Percentiles rank a stretch among this genome's conserved stretches.
phyloP scores from a whole-genome alignment of 2,113 vertebrate species.

The Pterocles burchelli region DNA sequence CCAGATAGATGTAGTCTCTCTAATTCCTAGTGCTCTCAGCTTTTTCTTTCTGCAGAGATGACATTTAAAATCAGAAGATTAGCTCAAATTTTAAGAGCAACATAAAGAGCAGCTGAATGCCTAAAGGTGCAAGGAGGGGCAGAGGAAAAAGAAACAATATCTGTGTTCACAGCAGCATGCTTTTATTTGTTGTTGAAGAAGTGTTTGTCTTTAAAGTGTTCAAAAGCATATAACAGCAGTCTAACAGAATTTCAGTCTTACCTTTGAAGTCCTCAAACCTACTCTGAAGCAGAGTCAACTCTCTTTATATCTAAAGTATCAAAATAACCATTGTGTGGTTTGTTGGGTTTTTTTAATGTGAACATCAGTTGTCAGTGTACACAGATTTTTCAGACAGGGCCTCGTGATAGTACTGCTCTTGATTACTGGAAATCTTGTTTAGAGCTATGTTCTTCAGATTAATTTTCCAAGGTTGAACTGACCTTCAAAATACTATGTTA shows the following conservation, averaged over 20 bases:
- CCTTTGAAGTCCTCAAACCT: not conserved
- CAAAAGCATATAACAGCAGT: not conserved
- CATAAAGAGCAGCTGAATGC: not conserved
- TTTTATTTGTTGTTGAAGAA: conserved; percentile 15
- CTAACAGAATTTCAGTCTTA: conserved; percentile 37
- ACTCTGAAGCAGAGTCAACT: conserved; percentile 21
- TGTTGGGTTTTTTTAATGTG: not conserved
- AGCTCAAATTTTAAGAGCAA: not conserved
- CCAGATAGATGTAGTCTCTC: not conserved
- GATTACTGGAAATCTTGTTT: not conserved
- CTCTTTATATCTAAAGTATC: conserved; percentile 35
- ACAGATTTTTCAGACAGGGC: not conserved
- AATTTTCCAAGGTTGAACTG: not conserved
- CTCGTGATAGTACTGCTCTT: not conserved
- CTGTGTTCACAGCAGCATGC: not conserved
- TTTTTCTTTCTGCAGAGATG: not conserved
- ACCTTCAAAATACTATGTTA: not conserved
- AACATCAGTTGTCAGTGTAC: not conserved
- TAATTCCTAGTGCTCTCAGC: not conserved
- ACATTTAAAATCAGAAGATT: not conserved
- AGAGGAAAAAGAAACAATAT: not conserved
- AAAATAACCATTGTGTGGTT: not conserved
- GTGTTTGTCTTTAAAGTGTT: conserved; percentile 42
- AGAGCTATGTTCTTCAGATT: not conserved
- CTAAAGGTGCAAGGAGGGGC: not conserved